Conservation (phyloP, 2,888 invertebrate genomes). For the Caenorhabditis becei region DNA sequence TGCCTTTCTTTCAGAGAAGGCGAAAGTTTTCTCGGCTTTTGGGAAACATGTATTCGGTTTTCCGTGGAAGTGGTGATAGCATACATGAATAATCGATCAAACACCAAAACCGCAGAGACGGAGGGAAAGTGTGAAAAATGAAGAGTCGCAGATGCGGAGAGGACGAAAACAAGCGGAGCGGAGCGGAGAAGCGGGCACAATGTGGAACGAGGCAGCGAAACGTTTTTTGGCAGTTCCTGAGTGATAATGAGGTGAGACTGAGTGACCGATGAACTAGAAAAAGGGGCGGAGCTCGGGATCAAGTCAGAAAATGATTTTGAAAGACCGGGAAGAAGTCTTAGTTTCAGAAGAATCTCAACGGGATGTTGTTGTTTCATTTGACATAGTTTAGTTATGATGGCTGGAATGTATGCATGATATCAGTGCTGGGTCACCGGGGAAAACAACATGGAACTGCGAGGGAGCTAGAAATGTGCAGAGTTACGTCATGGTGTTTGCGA, state of each 20-base stretch:
- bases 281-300: conserved; percentile 13
- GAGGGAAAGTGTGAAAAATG: conserved; percentile 27
- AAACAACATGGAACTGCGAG: background rate
- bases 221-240: background rate
- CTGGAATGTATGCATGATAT: no score
- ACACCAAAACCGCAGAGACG: conserved; percentile 22
- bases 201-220: background rate
- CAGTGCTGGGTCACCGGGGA: no score
- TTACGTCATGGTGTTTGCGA: background rate
- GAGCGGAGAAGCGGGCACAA: conserved; percentile 37
- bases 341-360: background rate
- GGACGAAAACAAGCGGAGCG: conserved; percentile 31
- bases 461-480: background rate
- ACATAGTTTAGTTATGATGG: no score
- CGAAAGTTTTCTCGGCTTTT: conserved; percentile 19
- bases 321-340: conserved; percentile 1
- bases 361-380: no score
- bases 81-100: conserved; percentile 57
- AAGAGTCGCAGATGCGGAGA: conserved; percentile 28
- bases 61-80: conserved; percentile 43
- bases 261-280: conserved; percentile 14
- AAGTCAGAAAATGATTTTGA: conserved; percentile 32
- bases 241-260: background rate
- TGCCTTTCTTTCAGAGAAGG: conserved; percentile 4
- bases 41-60: conserved; percentile 34